Conservation (phyloP, 2,797 vertebrate genomes). For the Lepus townsendii region DNA sequence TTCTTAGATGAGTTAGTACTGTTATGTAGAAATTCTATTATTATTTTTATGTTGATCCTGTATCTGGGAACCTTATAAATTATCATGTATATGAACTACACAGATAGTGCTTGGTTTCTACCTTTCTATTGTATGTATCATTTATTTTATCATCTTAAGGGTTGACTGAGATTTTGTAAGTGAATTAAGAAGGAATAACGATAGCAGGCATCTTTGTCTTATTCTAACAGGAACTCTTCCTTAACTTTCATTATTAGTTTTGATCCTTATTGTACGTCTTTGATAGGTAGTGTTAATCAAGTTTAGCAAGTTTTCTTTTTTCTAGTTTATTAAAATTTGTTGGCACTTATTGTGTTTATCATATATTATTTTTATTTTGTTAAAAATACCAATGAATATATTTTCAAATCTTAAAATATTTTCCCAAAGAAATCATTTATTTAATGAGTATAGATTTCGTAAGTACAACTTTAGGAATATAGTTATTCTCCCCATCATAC, state of each 20-base stretch:
- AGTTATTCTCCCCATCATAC: too few species aligned
- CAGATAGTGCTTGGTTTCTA: not conserved
- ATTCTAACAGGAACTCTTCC: not conserved
- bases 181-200: not conserved
- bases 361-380: conserved; percentile 18
- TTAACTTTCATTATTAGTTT: conserved; percentile 16
- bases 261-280: not conserved
- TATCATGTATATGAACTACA: conserved; percentile 6
- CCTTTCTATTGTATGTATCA: not conserved
- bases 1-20: not conserved
- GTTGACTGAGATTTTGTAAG: not conserved
- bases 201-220: not conserved
- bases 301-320: not conserved
- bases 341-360: not conserved
- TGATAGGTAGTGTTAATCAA: conserved; percentile 10
- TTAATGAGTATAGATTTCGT: too few species aligned
- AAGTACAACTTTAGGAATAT: too few species aligned
- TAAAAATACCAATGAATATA: not conserved
- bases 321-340: conserved; percentile 27
- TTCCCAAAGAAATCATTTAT: not conserved
- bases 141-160: not conserved
- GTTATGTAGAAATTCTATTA: not conserved
- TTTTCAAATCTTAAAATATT: conserved; percentile 16
- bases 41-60: not conserved
- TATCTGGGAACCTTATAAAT: not conserved